Conservation (phyloP, 2,888 invertebrate genomes). For the Eristalis tenax region DNA sequence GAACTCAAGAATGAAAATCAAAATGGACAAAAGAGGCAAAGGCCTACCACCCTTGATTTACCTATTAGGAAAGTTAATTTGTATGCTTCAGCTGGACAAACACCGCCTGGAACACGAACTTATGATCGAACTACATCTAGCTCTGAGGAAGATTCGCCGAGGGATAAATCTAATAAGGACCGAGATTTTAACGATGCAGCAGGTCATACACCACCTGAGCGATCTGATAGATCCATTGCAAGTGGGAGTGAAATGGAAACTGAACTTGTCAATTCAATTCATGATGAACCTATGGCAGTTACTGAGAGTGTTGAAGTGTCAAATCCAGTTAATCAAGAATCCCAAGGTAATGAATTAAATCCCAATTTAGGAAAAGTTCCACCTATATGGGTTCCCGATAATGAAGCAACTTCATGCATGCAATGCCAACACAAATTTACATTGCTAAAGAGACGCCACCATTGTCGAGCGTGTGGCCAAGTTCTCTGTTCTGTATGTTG, state of each 20-base stretch:
- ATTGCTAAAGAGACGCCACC: conserved; percentile 91
- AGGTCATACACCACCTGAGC: conserved; percentile 53
- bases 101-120: conserved; percentile 75
- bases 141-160: conserved; percentile 73
- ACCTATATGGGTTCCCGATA: conserved; percentile 94
- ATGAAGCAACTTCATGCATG: conserved; percentile 90
- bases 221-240: conserved; percentile 28
- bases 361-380: conserved; percentile 87
- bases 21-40: conserved; percentile 74
- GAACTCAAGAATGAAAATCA: conserved; percentile 61
- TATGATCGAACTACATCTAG: conserved; percentile 72
- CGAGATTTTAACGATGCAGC: conserved; percentile 43
- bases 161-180: not conserved
- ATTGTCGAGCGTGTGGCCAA: conserved; percentile 93
- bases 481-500: conserved; percentile 91
- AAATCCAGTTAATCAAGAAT: not conserved
- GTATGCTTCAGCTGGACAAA: conserved; percentile 77
- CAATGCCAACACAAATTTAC: conserved; percentile 91
- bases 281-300: conserved; percentile 26
- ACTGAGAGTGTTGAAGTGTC: not conserved
- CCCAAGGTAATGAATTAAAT: conserved; percentile 54
- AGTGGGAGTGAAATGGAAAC: not conserved
- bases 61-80: conserved; percentile 74
- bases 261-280: not conserved
- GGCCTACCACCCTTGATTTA: conserved; percentile 79